phyloP scores from a whole-genome alignment of 2,113 vertebrate species.

The Tyto alba region DNA sequence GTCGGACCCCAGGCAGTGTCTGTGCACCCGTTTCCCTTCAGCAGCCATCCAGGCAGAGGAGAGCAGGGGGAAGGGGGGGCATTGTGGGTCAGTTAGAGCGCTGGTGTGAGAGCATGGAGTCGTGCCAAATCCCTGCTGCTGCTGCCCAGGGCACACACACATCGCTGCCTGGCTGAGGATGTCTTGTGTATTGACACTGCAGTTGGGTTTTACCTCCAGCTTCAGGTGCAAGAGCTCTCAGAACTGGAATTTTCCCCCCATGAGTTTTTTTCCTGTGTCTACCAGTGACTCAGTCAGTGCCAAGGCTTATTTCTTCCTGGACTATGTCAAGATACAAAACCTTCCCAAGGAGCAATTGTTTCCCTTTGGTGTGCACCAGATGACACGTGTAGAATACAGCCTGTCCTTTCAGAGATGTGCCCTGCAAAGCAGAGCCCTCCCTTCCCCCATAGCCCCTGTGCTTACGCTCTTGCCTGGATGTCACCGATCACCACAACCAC shows the following conservation, averaged over 20 bases:
- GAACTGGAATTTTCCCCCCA: neutral
- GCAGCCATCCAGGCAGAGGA: neutral
- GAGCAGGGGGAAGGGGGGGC: neutral
- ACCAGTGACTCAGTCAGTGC: neutral
- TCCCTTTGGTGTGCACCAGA: neutral
- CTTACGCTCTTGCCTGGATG: neutral
- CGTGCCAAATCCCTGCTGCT: fast-evolving
- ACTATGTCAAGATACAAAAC: neutral
- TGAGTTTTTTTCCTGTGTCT: neutral
- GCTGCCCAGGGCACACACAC: neutral
- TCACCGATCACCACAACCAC: neutral
- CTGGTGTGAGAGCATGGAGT: neutral
- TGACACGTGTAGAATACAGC: neutral
- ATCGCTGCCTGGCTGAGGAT: neutral
- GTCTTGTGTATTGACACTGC: neutral
- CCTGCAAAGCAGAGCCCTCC: neutral
- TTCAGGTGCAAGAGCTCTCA: neutral
- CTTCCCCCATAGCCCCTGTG: neutral
- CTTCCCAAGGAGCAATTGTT: neutral
- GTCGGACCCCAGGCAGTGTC: neutral
- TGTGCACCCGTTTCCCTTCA: fast-evolving
- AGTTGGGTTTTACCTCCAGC: neutral
- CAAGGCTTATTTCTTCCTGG: neutral
- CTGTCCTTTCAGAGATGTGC: neutral
- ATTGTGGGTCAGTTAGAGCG: fast-evolving